These are phyloP conservation scores for Crocuta crocuta DNA, from an alignment of 2,113 vertebrate genomes.

Conservation along the genomic window DNA sequence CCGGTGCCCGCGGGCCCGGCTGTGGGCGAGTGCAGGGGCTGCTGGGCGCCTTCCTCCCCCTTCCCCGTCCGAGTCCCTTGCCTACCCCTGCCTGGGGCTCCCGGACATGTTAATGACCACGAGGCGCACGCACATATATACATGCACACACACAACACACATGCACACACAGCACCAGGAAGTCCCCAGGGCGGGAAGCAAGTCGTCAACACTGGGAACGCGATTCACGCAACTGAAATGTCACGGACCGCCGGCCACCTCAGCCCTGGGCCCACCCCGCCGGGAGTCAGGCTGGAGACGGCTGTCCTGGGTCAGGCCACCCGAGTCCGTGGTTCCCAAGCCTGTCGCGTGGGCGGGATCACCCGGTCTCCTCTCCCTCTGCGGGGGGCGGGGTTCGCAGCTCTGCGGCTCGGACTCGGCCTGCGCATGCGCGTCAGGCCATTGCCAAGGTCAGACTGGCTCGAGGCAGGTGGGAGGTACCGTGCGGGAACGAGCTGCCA, in stretches of 20 bases:
- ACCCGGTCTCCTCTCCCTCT: background rate
- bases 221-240: background rate
- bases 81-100: background rate
- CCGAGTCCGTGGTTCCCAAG: background rate
- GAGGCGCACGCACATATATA: fast-evolving
- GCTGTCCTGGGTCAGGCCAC: background rate
- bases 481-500: background rate
- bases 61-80: background rate
- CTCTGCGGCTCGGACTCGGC: fast-evolving
- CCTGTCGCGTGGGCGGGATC: background rate
- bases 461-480: background rate
- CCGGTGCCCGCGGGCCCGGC: too few relatives aligned
- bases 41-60: background rate
- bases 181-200: background rate
- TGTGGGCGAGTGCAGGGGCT: fast-evolving
- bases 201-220: background rate
- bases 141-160: background rate
- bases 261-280: too few relatives aligned
- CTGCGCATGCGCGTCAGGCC: background rate
- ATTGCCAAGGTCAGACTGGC: background rate
- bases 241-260: background rate
- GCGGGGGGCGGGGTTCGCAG: fast-evolving
- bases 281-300: too few relatives aligned
- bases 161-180: background rate
- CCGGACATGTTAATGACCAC: too few relatives aligned